Base-by-base conservation (phyloP, 1,140 invertebrate genomes). In the Calephelis virginiensis region DNA sequence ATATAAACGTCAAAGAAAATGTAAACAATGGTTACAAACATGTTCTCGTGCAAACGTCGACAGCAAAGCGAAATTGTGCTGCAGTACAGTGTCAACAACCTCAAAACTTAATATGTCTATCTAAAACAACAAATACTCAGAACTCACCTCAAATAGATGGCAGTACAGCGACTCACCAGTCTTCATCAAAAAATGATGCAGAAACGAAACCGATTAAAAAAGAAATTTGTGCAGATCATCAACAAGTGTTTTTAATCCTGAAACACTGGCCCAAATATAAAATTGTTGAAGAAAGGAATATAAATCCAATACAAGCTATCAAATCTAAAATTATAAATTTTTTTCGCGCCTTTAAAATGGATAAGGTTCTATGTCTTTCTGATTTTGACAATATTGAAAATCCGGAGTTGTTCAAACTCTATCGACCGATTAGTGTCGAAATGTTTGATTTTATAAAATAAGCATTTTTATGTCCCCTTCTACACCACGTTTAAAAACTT, bases 171-270 rank as follows among this genome's bases (percentile, higher is more conserved):
- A 45, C 60, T 13, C 14, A 12, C 9, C 7, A 13, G 1, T 6
- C 12, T 45, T 28, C 28, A 17, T 61, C 38, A 17, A 45, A 45
- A 45, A n/a, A 61, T 1, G 38, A 61, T 61, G 60, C 40, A 12
- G 37, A 43, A 14, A 61, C 60, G 6, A 61, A 14, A 13, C 60
- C 60, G 11, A n/a, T 61, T 5, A 61, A n/a, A 43, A n/a, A 61
- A 40, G n/a, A 61, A 61, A 38, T 61, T 8, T 61, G 59, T 61
- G 10, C 12, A 43, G 40, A 61, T 38, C 59, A 61, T 14, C 28
- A 43, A 13, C 37, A 37, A 14, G 59, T 37, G 11, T 61, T 61
- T 43, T 6, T n/a, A 1, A 1, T 43, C n/a, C 37, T 61, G 37
- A 13, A 61, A 12, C 37, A 61, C 10, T 61, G 28, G 59, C 40